phyloP scores from a whole-genome alignment of 2,113 vertebrate genomes.

The Microtus montanus region DNA sequence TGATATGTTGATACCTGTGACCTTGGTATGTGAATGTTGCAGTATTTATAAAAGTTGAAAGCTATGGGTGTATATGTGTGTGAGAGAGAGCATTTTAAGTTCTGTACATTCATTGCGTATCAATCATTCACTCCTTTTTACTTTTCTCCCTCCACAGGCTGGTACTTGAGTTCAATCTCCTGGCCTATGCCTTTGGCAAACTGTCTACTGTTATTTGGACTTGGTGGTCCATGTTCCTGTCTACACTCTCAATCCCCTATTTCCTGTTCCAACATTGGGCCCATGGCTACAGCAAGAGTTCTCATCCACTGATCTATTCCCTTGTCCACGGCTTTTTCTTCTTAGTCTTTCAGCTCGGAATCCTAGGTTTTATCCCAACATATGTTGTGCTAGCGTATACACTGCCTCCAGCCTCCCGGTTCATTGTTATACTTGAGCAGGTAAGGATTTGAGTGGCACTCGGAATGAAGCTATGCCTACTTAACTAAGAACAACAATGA shows the following conservation, averaged over 20 bases:
- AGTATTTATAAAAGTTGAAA: neutral
- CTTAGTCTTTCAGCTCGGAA: slow-evolving; percentile 89
- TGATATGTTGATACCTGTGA: neutral
- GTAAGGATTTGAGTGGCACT: slow-evolving; percentile 79
- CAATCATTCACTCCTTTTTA: neutral
- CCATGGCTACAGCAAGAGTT: slow-evolving; percentile 84
- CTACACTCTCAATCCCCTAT: slow-evolving; percentile 90
- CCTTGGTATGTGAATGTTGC: neutral
- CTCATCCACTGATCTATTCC: slow-evolving; percentile 81
- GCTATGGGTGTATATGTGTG: neutral
- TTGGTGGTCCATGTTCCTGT: slow-evolving; percentile 94
- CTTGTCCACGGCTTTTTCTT: slow-evolving; percentile 86
- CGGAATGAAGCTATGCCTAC: neutral
- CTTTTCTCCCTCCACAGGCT: slow-evolving; percentile 84
- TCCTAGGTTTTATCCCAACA: slow-evolving; percentile 90
- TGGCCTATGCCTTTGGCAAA: slow-evolving; percentile 94
- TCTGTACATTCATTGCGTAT: neutral
- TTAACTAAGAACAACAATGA: neutral
- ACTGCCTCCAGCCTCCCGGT: slow-evolving; percentile 93
- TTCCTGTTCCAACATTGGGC: slow-evolving; percentile 91
- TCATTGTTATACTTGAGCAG: slow-evolving; percentile 95
- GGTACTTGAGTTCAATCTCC: slow-evolving; percentile 94
- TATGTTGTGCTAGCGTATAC: slow-evolving; percentile 89
- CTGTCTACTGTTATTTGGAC: slow-evolving; percentile 90
- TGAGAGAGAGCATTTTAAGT: slow-evolving; percentile 9